A percentile compares a stretch with the other conserved stretches of the same genome.
phyloP scores from a whole-genome alignment of 2,113 vertebrate genomes.

The Lichenostomus cassidix region DNA sequence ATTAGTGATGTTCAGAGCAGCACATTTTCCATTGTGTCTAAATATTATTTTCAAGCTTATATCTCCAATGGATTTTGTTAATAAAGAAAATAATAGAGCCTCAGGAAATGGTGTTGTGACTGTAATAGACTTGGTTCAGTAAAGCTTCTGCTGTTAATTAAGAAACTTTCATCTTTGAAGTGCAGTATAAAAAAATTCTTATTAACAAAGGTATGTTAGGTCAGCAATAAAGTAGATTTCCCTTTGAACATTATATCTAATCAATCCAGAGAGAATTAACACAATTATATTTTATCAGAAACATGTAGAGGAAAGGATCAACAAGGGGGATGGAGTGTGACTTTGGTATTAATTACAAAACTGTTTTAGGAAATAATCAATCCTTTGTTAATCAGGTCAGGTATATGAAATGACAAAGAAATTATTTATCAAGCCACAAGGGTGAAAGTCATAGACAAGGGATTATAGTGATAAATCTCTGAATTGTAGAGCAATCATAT shows the following conservation, averaged over 20 bases:
- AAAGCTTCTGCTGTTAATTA: slow-evolving; percentile 78
- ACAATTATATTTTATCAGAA: slow-evolving; percentile 77
- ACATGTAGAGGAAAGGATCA: slow-evolving; percentile 56
- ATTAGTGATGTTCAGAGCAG: not conserved
- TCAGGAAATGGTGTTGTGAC: slow-evolving; percentile 64
- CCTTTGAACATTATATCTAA: slow-evolving; percentile 65
- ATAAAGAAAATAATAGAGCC: slow-evolving; percentile 68
- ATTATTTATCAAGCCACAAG: slow-evolving; percentile 54
- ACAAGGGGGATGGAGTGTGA: slow-evolving; percentile 20
- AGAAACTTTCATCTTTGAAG: slow-evolving; percentile 77
- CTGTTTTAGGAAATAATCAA: slow-evolving; percentile 68
- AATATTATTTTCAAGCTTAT: slow-evolving; percentile 56
- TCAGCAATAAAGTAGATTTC: slow-evolving; percentile 71
- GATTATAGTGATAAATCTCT: not conserved
- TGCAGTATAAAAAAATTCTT: slow-evolving; percentile 49
- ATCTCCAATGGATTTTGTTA: slow-evolving; percentile 65
- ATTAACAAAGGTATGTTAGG: slow-evolving; percentile 69
- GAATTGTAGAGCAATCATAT: slow-evolving; percentile 4
- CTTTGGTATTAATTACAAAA: slow-evolving; percentile 68
- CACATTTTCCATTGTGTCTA: slow-evolving; percentile 48
- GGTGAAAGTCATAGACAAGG: not conserved
- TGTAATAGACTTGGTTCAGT: slow-evolving; percentile 70
- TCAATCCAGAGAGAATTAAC: slow-evolving; percentile 70
- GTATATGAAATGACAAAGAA: slow-evolving; percentile 50
- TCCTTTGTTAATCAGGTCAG: slow-evolving; percentile 50